Base-by-base conservation (phyloP, 2,888 invertebrate species). In the Saturnia japonica region DNA sequence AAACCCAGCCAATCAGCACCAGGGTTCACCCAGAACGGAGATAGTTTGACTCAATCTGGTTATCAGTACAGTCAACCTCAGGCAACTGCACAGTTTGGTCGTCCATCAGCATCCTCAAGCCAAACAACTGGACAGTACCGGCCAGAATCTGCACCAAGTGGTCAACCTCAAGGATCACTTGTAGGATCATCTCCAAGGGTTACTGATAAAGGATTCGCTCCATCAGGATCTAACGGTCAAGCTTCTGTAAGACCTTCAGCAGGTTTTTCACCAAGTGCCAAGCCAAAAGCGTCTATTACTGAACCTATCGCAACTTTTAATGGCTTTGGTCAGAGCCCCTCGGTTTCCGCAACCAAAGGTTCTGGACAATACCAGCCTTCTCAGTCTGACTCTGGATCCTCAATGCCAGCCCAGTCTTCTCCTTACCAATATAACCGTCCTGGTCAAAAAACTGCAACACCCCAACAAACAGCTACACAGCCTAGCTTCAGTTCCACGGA, bases 371-470 rank as follows among this genome's bases (percentile, higher is more conserved):
- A 69, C 67, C 74, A 70, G 34, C 57, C 73, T 40, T 68, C 74
- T 68, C 76, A 75, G 28, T 45, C 74, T 14, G 74, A 76, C 45
- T 14, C 72, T 14, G 71, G 72, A 67, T 67, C 78, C 42, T 71
- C 77, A 19, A 81, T 79, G 77, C 40, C 78, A 34, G 74, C 73
- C 40, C 76, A 77, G 22, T 78, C 83, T 22, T 78, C 82, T 54
- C 76, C 80, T 68, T 85, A 86, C 71, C 81, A 85, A 70, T 87
- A 85, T 73, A 82, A 82, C 73, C 78, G 79, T 1, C 84, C 85
- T 19, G 77, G 76, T 51, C 69, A 75, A 67, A 72, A 60, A 14
- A 14, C 12, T 12, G 14, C 73, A 64, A 72, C 68, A 1, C 34
- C 73, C 14, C 71, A 71, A 51, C 11, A 62, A 42, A 11, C 60